Evolutionary conservation across 1,140 invertebrate genomes (phyloP).

Genomic region (Archivesica marissinica): DNA sequence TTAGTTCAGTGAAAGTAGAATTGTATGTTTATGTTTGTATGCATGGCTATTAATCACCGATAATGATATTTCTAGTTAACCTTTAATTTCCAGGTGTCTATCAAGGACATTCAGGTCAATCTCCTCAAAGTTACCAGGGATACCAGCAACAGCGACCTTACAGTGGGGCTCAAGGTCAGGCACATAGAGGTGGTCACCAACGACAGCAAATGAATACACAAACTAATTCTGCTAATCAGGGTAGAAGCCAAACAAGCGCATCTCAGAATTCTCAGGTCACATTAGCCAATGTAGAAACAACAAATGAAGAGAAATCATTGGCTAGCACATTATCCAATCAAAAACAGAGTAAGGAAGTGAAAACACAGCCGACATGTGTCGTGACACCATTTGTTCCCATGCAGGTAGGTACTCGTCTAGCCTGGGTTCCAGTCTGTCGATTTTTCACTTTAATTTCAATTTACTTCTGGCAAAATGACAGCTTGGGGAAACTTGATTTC

Average conservation of each 20-base stretch:
- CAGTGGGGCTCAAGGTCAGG: slow-evolving; percentile 32
- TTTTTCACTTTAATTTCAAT: no score
- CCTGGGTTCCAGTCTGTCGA: no score
- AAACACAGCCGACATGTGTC: slow-evolving; percentile 56
- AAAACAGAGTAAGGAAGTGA: slow-evolving; percentile 48
- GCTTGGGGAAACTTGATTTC: no score
- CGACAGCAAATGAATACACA: slow-evolving; percentile 19
- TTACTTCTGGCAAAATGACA: no score
- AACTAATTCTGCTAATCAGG: slow-evolving; percentile 20
- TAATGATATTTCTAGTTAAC: no score
- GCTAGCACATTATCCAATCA: slow-evolving; percentile 22
- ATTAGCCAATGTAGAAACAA: slow-evolving; percentile 5
- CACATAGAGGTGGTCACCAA: slow-evolving; percentile 17
- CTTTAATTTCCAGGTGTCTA: slow-evolving; percentile 19
- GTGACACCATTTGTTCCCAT: slow-evolving; percentile 59
- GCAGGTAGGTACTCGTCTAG: slow-evolving; percentile 42
- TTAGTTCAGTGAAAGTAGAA: no score
- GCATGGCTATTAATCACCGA: no score
- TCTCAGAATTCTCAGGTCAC: neutral
- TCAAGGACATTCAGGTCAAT: slow-evolving; percentile 9
- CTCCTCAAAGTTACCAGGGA: slow-evolving; percentile 19
- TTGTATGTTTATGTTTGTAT: no score
- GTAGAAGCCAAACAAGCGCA: neutral
- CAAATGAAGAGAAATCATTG: neutral
- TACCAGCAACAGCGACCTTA: slow-evolving; percentile 45